Evolutionary conservation across 2,888 invertebrate genomes (phyloP).

Genomic region (Drosophila kanekoi): DNA sequence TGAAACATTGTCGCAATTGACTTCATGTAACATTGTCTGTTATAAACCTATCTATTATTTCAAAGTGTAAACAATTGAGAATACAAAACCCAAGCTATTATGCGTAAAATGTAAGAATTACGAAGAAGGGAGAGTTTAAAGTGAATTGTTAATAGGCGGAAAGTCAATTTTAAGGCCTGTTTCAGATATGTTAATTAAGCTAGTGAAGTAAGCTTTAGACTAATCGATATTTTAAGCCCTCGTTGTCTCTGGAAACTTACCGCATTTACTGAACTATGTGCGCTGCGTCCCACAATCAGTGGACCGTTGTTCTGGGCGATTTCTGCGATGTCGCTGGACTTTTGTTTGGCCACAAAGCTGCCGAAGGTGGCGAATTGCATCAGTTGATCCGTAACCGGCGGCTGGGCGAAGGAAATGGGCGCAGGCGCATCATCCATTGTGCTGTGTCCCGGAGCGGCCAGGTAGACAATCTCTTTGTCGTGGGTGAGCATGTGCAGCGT

Average conservation of each 20-base stretch:
- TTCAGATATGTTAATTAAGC: not conserved
- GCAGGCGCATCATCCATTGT: conserved; percentile 84
- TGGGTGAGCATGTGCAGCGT: conserved; percentile 88
- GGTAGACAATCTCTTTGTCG: conserved; percentile 86
- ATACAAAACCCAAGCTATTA: no score
- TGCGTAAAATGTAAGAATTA: no score
- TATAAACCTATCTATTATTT: no score
- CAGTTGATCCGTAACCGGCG: conserved; percentile 57
- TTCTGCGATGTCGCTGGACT: conserved; percentile 30
- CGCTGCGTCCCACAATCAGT: conserved; percentile 83
- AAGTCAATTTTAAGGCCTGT: no score
- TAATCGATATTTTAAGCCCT: not conserved
- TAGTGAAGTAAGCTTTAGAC: no score
- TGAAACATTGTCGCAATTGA: no score
- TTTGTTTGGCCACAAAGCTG: conserved; percentile 83
- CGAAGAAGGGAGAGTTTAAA: no score
- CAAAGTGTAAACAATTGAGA: no score
- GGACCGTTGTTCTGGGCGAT: conserved; percentile 63
- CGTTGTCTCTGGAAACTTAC: conserved; percentile 78
- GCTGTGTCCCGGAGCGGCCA: conserved; percentile 84
- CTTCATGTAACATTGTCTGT: no score
- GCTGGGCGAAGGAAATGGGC: conserved; percentile 81
- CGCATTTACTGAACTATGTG: conserved; percentile 85
- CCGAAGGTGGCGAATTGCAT: conserved; percentile 85
- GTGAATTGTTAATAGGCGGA: no score